These are phyloP conservation scores for Musca domestica DNA, from an alignment of 1,140 invertebrate genomes.

Conservation along the genomic window DNA sequence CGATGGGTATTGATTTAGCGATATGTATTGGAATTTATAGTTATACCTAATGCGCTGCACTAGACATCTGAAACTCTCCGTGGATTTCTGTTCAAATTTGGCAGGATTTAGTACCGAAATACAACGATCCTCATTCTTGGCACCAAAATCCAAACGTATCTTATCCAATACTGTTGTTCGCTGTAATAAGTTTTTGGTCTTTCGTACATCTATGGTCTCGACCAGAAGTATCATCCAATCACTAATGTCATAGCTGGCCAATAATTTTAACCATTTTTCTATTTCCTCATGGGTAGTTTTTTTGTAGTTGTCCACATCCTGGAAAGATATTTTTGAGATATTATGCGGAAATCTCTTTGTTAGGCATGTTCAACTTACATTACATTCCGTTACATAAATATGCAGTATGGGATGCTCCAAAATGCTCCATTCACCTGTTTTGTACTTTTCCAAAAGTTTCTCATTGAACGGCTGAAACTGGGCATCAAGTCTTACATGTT, in stretches of 20 bases:
- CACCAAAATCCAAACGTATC: constrained; percentile 89
- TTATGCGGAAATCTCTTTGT: background rate
- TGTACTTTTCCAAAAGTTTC: constrained; percentile 65
- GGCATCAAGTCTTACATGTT: constrained; percentile 80
- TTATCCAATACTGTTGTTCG: constrained; percentile 92
- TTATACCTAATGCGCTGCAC: constrained; percentile 67
- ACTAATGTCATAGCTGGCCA: constrained; percentile 71
- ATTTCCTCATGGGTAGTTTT: constrained; percentile 81
- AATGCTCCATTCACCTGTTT: constrained; percentile 65
- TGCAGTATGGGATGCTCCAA: constrained; percentile 87
- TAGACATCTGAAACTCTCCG: constrained; percentile 85
- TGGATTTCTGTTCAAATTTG: constrained; percentile 81
- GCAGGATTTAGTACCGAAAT: constrained; percentile 87
- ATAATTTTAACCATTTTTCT: constrained; percentile 78
- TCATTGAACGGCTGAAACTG: constrained; percentile 80
- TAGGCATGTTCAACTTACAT: no score
- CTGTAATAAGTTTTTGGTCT: constrained; percentile 87
- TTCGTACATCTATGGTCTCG: constrained; percentile 87
- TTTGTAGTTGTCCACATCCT: constrained; percentile 93
- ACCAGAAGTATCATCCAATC: constrained; percentile 95
- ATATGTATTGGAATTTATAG: background rate
- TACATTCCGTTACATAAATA: constrained; percentile 93
- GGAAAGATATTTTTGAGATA: constrained; percentile 36
- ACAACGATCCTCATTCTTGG: constrained; percentile 86
- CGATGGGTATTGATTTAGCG: no score